phyloP scores from a whole-genome alignment of 1,140 invertebrate genomes.

The Pararge aegeria region DNA sequence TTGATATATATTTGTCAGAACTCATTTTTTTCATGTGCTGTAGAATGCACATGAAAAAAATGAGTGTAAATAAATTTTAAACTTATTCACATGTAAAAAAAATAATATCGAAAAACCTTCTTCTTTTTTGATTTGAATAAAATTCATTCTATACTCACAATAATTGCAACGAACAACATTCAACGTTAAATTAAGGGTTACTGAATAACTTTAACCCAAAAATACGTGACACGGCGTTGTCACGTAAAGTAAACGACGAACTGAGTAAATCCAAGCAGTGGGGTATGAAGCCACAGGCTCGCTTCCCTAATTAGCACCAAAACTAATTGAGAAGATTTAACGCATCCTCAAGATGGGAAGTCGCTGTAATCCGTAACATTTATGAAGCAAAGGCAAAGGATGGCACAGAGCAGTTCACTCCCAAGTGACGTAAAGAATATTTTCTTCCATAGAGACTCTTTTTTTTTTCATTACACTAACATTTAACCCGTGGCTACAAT shows the following conservation, averaged over 20 bases:
- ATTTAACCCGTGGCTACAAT: too few species aligned
- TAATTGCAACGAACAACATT: too few species aligned
- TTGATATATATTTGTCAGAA: too few species aligned
- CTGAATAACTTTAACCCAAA: constrained; percentile 4
- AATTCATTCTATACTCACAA: too few species aligned
- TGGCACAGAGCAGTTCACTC: background rate
- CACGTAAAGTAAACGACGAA: constrained; percentile 4
- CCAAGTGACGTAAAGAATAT: too few species aligned
- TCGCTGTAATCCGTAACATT: constrained; percentile 8
- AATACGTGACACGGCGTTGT: constrained; percentile 1
- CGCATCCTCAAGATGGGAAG: constrained; percentile 9
- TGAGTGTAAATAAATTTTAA: too few species aligned
- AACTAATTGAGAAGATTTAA: constrained; percentile 12
- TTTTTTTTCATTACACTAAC: too few species aligned
- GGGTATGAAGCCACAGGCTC: background rate
- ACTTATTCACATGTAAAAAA: too few species aligned
- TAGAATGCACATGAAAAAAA: too few species aligned
- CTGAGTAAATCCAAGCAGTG: background rate
- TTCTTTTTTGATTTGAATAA: too few species aligned
- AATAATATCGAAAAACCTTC: too few species aligned
- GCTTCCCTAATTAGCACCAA: constrained; percentile 5
- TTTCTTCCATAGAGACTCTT: background rate
- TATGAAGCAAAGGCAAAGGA: constrained; percentile 5
- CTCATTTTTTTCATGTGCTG: too few species aligned
- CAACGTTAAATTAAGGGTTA: background rate